Conservation (phyloP, 2,888 invertebrate species). For the Teleiodes luculella region DNA sequence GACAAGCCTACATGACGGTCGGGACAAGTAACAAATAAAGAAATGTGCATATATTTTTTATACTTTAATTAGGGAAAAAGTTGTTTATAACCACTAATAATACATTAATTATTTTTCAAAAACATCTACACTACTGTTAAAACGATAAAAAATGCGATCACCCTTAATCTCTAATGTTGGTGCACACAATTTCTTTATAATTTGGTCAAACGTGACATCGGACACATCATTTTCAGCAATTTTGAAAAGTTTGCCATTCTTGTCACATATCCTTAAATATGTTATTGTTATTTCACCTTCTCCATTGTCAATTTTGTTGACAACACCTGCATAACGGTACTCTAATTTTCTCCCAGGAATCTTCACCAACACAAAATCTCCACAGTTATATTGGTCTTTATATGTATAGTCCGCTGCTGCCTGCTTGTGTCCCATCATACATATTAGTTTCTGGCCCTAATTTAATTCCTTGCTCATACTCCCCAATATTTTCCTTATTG, state of each 20-base stretch:
- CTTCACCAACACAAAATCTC: too few species aligned
- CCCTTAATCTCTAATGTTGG: constrained; percentile 20
- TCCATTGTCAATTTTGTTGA: constrained; percentile 18
- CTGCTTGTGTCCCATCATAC: too few species aligned
- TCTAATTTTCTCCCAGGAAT: constrained; percentile 14
- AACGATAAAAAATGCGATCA: constrained; percentile 24
- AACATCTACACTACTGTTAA: constrained; percentile 17
- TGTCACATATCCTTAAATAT: constrained; percentile 23
- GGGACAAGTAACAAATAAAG: too few species aligned
- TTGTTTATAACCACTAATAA: too few species aligned
- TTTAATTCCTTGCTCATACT: too few species aligned
- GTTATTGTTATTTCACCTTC: constrained; percentile 23
- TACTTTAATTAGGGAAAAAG: too few species aligned
- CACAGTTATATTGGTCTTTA: too few species aligned
- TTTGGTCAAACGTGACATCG: constrained; percentile 20
- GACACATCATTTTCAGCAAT: constrained; percentile 24
- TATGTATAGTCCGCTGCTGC: too few species aligned
- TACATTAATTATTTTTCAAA: constrained; percentile 19
- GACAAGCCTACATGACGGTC: too few species aligned
- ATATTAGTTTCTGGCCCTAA: too few species aligned
- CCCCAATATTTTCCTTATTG: too few species aligned
- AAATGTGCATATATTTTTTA: too few species aligned
- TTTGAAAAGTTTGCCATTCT: constrained; percentile 18
- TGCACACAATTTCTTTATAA: constrained; percentile 20
- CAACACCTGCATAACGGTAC: constrained; percentile 20